Evolutionary conservation across 2,113 vertebrate species (phyloP), one percentile per base, ranked within the genome.

Genomic region (Nothoprocta pentlandii): DNA sequence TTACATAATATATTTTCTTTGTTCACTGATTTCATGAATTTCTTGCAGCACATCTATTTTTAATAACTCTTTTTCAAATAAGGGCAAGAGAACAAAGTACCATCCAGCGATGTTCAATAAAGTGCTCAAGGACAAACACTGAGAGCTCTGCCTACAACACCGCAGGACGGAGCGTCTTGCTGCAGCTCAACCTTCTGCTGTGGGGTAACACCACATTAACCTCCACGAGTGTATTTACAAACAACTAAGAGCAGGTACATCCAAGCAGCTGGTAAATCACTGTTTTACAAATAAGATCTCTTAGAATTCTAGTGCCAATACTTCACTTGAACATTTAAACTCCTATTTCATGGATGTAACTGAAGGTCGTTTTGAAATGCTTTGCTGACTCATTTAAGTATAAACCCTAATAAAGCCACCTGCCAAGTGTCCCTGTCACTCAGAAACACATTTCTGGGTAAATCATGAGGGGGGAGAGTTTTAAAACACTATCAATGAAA

Each of bases 341-440:
- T 19, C 44, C 7, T 11, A 70, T 79, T 91, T 66, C 54, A 58
- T 16, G 36, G 87, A 73, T 2, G 94, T 28, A 86, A 34, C 8
- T 0, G 1, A 94, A 95, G 85, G 67, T 66, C 80, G 78, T 49
- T 68, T 67, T 56, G 79, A 90, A 87, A 87, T 19, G 39, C 46
- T 89, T 53, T 64, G 63, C 63, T 88, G 64, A 9, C 36, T 94
- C 39, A 36, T 87, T 70, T 86, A 86, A 79, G 87, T 80, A 83
- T 56, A 89, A 89, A 28, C 6, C 36, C 28, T 58, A 80, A 96
- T 85, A 96, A 93, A 92, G 78, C 80, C 62, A 91, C 49, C 49
- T 76, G 83, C 69, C 73, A 89, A 92, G 69, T 20, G 36, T 68
- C 54, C 61, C 85, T 2, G 56, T 59, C 76, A 86, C 70, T 87